phyloP scores from a whole-genome alignment of 2,888 invertebrate genomes.

The Didymodactylos carnosus region DNA sequence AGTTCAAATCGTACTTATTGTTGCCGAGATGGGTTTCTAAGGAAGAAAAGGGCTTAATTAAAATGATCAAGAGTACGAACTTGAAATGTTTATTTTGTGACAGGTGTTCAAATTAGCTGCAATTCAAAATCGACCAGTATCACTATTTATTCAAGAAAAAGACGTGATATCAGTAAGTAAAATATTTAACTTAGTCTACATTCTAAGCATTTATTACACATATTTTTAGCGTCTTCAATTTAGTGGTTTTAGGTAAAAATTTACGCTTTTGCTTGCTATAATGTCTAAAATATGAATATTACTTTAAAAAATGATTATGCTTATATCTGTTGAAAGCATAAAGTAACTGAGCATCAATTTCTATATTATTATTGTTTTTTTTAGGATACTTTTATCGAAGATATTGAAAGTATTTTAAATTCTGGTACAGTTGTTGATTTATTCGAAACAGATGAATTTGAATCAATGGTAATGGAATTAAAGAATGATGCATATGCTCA shows the following conservation, averaged over 20 bases:
- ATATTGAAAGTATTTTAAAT: constrained; percentile 32
- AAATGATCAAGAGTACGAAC: constrained; percentile 13
- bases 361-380: not conserved
- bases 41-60: not conserved
- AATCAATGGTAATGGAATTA: constrained; percentile 30
- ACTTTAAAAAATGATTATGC: too few species aligned
- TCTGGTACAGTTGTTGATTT: constrained; percentile 34
- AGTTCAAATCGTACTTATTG: too few species aligned
- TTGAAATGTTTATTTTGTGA: not conserved
- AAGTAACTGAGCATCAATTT: too few species aligned
- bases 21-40: too few species aligned
- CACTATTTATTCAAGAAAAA: constrained; percentile 9
- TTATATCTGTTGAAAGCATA: too few species aligned
- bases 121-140: not conserved
- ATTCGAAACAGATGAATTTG: constrained; percentile 33
- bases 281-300: too few species aligned
- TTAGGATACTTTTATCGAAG: constrained; percentile 32
- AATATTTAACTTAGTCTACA: not conserved
- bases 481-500: constrained; percentile 27
- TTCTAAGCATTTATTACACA: too few species aligned
- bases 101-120: constrained; percentile 5
- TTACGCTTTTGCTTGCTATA: too few species aligned
- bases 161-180: not conserved
- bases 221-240: too few species aligned
- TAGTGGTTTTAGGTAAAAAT: too few species aligned